Base-by-base conservation (phyloP, 2,888 invertebrate species). In the Mesorhabditis belari region DNA sequence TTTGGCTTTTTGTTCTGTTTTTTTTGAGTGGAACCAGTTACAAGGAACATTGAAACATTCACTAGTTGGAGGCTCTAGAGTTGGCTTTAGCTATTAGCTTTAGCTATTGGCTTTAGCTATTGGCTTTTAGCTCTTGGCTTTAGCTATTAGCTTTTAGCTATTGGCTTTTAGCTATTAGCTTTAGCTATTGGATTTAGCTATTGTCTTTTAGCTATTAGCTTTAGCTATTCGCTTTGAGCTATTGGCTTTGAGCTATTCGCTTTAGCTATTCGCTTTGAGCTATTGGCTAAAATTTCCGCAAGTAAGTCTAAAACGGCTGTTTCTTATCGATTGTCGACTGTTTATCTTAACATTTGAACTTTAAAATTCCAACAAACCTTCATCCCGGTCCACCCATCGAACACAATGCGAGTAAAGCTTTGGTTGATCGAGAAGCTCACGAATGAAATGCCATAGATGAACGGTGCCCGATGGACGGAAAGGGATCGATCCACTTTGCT, bases 391-490 rank as follows among this genome's bases (percentile, higher is more conserved):
- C 76, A 96, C 85, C 96, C 98, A 98, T 81, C 94, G 88, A 81
- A 98, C 96, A 81, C 94, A 95, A 4, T 90, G 89, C 12, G 92
- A 91, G 82, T 93, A 91, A 29, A 88, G 84, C 73, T 91, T 90
- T 0, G 93, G 91, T 57, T 91, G 88, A 23, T 90, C 87, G 1
- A 98, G 86, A 19, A 98, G 87, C 82, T 98, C 95, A 82, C 94
- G 94, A 58, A 98, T 86, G 84, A 98, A 98, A 84, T 98, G 95
- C 96, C 96, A 98, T 54, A 98, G 86, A 82, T 98, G 96, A 75
- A 96, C 96, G 83, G 72, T 79, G 54, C 77, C 78, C 24, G 66
- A 66, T 50, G 67, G 69, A 17, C 71, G 61, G 6, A 6, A 50
- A n/a, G 44, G n/a, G n/a, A n/a, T n/a, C n/a, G n/a, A n/a, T n/a